phyloP scores from a whole-genome alignment of 2,888 invertebrate species.

The Theristus sp. region DNA sequence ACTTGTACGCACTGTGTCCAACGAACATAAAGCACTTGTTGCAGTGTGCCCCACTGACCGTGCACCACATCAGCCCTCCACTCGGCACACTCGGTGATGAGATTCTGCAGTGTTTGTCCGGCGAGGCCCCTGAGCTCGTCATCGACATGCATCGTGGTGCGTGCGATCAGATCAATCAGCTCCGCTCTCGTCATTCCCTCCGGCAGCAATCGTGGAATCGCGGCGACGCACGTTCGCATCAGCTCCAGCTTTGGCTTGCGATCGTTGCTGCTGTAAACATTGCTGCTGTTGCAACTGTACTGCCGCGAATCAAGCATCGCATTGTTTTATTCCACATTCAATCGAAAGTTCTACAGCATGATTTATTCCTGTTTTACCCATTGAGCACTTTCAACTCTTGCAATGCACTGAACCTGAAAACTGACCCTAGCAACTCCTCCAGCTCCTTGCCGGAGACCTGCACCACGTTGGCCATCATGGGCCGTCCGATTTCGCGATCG shows the following conservation, averaged over 20 bases:
- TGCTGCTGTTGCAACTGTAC: too few species aligned
- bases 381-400: too few species aligned
- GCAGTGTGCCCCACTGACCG: too few species aligned
- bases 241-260: constrained; percentile 91
- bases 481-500: constrained; percentile 69
- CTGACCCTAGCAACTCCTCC: constrained; percentile 33
- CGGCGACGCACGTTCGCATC: constrained; percentile 92
- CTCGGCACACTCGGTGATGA: constrained; percentile 84
- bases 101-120: constrained; percentile 46
- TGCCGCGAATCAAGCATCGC: too few species aligned
- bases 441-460: constrained; percentile 68
- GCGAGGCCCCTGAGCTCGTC: constrained; percentile 62
- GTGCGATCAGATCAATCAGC: constrained; percentile 73
- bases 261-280: constrained; percentile 47
- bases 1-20: not conserved
- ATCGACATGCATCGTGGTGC: constrained; percentile 92
- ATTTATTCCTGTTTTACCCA: too few species aligned
- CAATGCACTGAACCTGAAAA: too few species aligned
- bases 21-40: not conserved
- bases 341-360: too few species aligned
- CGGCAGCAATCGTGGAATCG: constrained; percentile 86
- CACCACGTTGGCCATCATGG: constrained; percentile 68
- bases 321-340: too few species aligned
- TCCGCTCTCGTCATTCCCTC: constrained; percentile 84
- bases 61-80: constrained; percentile 86